phyloP scores from a whole-genome alignment of 2,113 vertebrate species.

The Gallinago undulata region DNA sequence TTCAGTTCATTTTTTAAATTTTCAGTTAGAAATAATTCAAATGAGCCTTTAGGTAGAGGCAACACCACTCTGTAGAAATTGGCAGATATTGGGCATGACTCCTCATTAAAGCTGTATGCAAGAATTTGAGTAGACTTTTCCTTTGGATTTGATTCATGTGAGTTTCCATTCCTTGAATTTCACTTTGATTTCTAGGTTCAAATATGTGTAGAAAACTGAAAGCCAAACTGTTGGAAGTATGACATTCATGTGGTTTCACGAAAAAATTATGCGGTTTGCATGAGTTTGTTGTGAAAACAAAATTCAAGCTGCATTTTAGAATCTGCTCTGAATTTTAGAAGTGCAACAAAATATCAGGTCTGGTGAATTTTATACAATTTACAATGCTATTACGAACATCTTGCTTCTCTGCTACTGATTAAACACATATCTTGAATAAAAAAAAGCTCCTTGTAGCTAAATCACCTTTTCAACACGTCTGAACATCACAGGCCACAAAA shows the following conservation, averaged over 20 bases:
- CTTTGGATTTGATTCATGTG: conserved; percentile 17
- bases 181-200: conserved; percentile 11
- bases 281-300: background rate
- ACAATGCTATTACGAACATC: background rate
- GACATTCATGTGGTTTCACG: background rate
- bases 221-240: background rate
- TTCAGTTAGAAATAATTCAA: background rate
- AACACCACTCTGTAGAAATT: background rate
- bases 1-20: background rate
- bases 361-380: background rate
- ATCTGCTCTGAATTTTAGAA: background rate
- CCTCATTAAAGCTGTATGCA: conserved; percentile 5
- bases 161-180: conserved; percentile 42
- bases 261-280: background rate
- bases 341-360: background rate
- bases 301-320: conserved; percentile 13
- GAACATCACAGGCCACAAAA: background rate
- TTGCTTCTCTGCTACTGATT: background rate
- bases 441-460: background rate
- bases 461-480: background rate
- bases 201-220: conserved; percentile 1
- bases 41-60: background rate
- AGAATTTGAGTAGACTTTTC: conserved; percentile 19
- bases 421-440: background rate
- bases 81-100: background rate